Percentiles rank a stretch among this genome's conserved stretches.
Conservation (phyloP, 1,140 invertebrate species). For the Platyscapa corneri region DNA sequence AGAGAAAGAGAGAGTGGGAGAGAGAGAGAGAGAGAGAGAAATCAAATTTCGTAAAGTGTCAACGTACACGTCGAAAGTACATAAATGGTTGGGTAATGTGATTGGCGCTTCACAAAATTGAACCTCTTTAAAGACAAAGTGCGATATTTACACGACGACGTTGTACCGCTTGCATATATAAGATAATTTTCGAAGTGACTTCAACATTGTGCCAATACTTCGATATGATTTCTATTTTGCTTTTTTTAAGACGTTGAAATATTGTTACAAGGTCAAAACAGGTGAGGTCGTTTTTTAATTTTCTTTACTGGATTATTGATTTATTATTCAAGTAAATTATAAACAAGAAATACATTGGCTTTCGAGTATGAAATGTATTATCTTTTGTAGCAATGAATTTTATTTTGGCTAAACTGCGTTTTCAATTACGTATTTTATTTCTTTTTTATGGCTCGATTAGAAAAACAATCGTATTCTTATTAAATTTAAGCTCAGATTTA, state of each 20-base stretch:
- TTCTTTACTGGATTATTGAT: not conserved
- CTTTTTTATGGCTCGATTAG: not conserved
- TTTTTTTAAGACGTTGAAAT: not conserved
- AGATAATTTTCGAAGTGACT: not conserved
- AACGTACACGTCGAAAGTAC: not conserved
- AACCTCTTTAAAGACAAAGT: constrained; percentile 61
- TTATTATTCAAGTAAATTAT: not conserved
- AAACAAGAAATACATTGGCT: too few species aligned
- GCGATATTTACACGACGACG: constrained; percentile 60
- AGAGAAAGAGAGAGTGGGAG: not conserved
- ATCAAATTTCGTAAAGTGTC: constrained; percentile 31
- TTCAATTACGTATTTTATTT: not conserved
- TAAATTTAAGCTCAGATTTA: not conserved
- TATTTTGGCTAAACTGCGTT: not conserved
- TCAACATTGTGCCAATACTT: not conserved
- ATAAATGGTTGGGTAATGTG: constrained; percentile 55
- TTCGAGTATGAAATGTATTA: not conserved
- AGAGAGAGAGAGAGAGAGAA: not conserved
- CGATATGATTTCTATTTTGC: not conserved
- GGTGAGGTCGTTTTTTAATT: not conserved
- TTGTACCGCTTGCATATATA: not conserved
- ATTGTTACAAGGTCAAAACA: not conserved
- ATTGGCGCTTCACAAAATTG: constrained; percentile 65
- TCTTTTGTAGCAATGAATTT: not conserved
- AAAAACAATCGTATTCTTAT: not conserved